Conservation (phyloP, 2,888 invertebrate species). For the Scotopteryx bipunctaria region DNA sequence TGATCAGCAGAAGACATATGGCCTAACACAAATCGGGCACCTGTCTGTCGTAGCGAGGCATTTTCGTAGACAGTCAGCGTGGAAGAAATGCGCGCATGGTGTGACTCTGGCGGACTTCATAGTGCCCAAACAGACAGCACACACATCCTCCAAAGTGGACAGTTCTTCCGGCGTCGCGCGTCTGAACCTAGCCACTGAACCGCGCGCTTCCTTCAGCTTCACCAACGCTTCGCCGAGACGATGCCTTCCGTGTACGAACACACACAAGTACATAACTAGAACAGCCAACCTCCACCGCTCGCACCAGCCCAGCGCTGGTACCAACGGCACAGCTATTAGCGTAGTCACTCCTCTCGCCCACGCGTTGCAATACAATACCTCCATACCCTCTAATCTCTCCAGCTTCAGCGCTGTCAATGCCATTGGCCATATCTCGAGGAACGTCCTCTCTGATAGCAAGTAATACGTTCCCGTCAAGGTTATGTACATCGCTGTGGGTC, state of each 20-base stretch:
- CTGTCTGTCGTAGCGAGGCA: conserved; percentile 87
- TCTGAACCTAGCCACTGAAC: conserved; percentile 84
- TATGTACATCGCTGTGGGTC: conserved; percentile 86
- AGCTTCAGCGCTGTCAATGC: conserved; percentile 83
- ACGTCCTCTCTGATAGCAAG: conserved; percentile 88
- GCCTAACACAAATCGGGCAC: conserved; percentile 90
- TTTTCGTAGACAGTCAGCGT: conserved; percentile 88
- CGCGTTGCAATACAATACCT: conserved; percentile 87
- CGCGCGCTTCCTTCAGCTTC: conserved; percentile 83
- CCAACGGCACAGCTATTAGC: conserved; percentile 80
- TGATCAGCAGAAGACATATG: conserved; percentile 81
- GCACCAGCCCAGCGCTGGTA: conserved; percentile 80
- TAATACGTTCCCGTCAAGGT: conserved; percentile 87
- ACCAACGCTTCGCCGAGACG: conserved; percentile 81
- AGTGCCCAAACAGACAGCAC: conserved; percentile 88
- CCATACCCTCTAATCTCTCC: conserved; percentile 87
- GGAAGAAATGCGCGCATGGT: conserved; percentile 91
- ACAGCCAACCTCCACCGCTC: conserved; percentile 84
- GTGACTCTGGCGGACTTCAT: conserved; percentile 90
- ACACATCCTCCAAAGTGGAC: conserved; percentile 88
- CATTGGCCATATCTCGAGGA: conserved; percentile 86
- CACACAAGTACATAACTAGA: conserved; percentile 85
- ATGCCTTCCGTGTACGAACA: conserved; percentile 86
- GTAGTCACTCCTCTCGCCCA: conserved; percentile 85
- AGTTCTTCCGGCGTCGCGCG: conserved; percentile 87